Evolutionary conservation across 2,888 invertebrate genomes (phyloP), one percentile per base, ranked within the genome.

Genomic region (Bugula neritina): DNA sequence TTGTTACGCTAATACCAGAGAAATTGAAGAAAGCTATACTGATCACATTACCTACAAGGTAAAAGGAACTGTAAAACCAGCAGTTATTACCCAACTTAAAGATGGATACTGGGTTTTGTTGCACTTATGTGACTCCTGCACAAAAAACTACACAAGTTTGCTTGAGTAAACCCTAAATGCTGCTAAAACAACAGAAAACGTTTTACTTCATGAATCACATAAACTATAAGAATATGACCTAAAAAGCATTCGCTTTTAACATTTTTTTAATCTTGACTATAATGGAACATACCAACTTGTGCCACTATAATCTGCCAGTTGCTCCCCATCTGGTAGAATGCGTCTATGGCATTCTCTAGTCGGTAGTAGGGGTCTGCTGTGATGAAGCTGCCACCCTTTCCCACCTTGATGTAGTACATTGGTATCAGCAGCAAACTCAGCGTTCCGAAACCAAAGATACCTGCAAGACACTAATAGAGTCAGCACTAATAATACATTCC

Each of bases 11-110:
- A 75, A 95, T 90, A 13, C 94, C 94, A 75, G 93, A 90, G 84
- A 92, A 95, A 84, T 93, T 94, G 87, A 95, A 95, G 85, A 94
- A 91, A 0, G 95, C 93, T 76, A 95, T 94, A 71, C 93, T 93
- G 31, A 93, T 79, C 29, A 92, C 87, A 0, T 91, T 92, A 73
- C 92, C 92, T 88, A 86, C 54, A 77, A 43, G 73, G 69, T 58
- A 52, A 21, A 52, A n/a, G n/a, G n/a, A n/a, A n/a, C n/a, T n/a
- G n/a, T n/a, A n/a, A n/a, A n/a, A n/a, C n/a, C n/a, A n/a, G n/a
- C n/a, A n/a, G n/a, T n/a, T n/a, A n/a, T n/a, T n/a, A n/a, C n/a
- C n/a, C n/a, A n/a, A n/a, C n/a, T n/a, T n/a, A n/a, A n/a, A n/a
- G n/a, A n/a, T n/a, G n/a, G n/a, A n/a, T n/a, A n/a, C n/a, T n/a